Conservation (phyloP, 2,797 vertebrate species). For the Lagodon rhomboides region DNA sequence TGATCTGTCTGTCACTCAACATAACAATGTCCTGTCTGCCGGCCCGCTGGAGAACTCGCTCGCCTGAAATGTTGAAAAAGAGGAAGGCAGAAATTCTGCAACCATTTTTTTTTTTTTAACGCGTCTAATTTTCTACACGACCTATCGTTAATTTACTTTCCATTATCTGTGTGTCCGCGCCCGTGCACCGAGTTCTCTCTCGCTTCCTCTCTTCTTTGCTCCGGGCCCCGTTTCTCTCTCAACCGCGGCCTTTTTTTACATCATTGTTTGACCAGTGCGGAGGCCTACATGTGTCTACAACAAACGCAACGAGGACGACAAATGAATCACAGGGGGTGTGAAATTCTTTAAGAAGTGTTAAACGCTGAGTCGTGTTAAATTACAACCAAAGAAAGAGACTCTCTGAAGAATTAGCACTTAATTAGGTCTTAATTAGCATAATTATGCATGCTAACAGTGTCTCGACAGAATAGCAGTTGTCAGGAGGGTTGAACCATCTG, state of each 20-base stretch:
- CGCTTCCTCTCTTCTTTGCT: slow-evolving; percentile 41
- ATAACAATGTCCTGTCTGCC: slow-evolving; percentile 64
- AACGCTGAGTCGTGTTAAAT: slow-evolving; percentile 96
- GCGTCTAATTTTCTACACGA: slow-evolving; percentile 30
- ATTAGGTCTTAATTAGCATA: slow-evolving; percentile 99
- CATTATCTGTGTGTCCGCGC: slow-evolving; percentile 60
- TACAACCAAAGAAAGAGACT: slow-evolving; percentile 94
- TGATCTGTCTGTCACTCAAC: slow-evolving; percentile 76
- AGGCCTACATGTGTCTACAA: slow-evolving; percentile 70
- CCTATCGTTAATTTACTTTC: slow-evolving; percentile 45
- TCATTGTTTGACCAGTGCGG: slow-evolving; percentile 79
- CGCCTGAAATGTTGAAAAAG: slow-evolving; percentile 6
- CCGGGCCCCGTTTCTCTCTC: slow-evolving; percentile 61
- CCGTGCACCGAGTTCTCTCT: slow-evolving; percentile 41
- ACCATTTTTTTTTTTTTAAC: slow-evolving; percentile 22
- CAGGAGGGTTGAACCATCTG: slow-evolving; percentile 99
- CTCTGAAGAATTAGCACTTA: slow-evolving; percentile 99
- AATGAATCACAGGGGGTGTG: slow-evolving; percentile 79
- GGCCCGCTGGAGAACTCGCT: slow-evolving; percentile 26
- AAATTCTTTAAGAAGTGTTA: slow-evolving; percentile 94
- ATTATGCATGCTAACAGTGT: slow-evolving; percentile 99
- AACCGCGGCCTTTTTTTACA: slow-evolving; percentile 73
- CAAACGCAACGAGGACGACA: slow-evolving; percentile 71
- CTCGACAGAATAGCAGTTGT: slow-evolving; percentile 99
- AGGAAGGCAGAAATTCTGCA: slow-evolving; percentile 54